phyloP scores from a whole-genome alignment of 2,888 invertebrate species.

The Eupithecia inturbata region DNA sequence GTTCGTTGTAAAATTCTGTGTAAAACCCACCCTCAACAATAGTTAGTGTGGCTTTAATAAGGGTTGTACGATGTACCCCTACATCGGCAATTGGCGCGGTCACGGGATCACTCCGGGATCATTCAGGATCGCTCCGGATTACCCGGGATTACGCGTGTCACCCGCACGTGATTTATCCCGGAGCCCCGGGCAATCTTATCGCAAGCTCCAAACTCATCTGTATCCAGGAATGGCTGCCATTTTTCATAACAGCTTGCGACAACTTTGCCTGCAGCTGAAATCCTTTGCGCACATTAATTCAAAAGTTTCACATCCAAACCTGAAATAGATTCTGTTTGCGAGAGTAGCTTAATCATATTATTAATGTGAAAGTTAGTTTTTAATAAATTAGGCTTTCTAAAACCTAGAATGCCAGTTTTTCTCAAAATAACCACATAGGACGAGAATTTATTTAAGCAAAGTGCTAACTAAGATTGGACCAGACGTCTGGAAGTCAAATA shows the following conservation, averaged over 20 bases:
- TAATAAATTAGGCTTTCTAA: background rate
- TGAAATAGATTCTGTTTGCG: background rate
- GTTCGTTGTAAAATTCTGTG: background rate
- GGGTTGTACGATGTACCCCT: background rate
- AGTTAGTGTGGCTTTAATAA: slow-evolving; percentile 6
- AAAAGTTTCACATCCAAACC: background rate
- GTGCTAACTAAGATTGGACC: slow-evolving; percentile 6
- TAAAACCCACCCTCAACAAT: background rate
- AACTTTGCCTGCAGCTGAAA: slow-evolving; percentile 4
- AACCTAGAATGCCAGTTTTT: background rate
- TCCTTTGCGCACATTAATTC: background rate
- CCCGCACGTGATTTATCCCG: slow-evolving; percentile 43
- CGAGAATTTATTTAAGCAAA: slow-evolving; percentile 4
- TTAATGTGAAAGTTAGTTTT: background rate
- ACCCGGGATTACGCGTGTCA: slow-evolving; percentile 41
- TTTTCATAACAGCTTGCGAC: background rate
- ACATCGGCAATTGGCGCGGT: slow-evolving; percentile 18
- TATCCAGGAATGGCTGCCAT: background rate
- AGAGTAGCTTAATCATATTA: background rate
- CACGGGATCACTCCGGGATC: slow-evolving; percentile 31
- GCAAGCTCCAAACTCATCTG: slow-evolving; percentile 18
- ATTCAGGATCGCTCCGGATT: slow-evolving; percentile 38
- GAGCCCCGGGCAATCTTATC: slow-evolving; percentile 20
- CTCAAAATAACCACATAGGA: background rate
- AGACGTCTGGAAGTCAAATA: slow-evolving; percentile 8